phyloP scores from a whole-genome alignment of 1,140 invertebrate species.

The Calycopis cecrops region DNA sequence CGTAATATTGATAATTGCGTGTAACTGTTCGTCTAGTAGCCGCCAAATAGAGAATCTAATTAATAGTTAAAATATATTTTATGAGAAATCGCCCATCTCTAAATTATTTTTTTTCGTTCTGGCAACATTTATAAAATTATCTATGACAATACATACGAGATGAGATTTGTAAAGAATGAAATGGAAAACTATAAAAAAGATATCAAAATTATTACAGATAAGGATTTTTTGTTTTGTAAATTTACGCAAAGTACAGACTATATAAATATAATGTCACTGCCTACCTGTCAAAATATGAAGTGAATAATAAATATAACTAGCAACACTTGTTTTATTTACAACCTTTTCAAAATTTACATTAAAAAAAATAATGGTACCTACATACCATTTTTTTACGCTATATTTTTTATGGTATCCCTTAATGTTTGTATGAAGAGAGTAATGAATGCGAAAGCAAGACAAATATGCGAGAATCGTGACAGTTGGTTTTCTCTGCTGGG shows the following conservation, averaged over 20 bases:
- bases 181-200: conserved; percentile 1
- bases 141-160: conserved; percentile 4
- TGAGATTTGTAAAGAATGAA: conserved; percentile 5
- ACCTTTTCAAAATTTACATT: too few species aligned
- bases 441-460: too few species aligned
- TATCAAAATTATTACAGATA: conserved; percentile 11
- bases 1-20: too few species aligned
- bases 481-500: too few species aligned
- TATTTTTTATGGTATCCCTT: too few species aligned
- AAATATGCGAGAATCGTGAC: too few species aligned
- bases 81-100: too few species aligned
- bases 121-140: not conserved
- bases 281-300: conserved; percentile 8
- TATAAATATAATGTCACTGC: conserved; percentile 17
- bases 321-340: not conserved
- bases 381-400: too few species aligned
- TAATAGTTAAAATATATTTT: not conserved
- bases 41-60: not conserved
- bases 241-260: not conserved
- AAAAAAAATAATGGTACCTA: too few species aligned
- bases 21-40: too few species aligned
- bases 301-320: conserved; percentile 24
- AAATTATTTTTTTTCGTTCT: not conserved
- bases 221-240: not conserved
- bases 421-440: too few species aligned